Evolutionary conservation across 2,888 invertebrate species (phyloP).

Genomic region (Carpatolechia fugitivella): DNA sequence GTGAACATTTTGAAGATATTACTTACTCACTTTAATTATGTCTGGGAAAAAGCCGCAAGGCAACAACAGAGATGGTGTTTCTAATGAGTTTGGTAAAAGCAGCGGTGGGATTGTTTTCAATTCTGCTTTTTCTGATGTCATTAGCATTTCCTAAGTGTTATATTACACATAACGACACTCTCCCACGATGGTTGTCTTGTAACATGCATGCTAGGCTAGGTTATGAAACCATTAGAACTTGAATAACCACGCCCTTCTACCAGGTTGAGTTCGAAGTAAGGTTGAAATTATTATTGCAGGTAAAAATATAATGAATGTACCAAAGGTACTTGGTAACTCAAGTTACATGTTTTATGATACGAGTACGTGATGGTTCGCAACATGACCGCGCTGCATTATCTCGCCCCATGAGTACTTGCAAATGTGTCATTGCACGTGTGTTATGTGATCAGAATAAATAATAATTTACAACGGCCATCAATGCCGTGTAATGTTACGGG

Average conservation of each 20-base stretch:
- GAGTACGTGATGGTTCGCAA: conserved; percentile 42
- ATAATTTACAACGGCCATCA: conserved; percentile 11
- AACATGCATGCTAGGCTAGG: conserved; percentile 24
- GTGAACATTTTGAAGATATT: neutral
- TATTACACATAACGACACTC: conserved; percentile 9
- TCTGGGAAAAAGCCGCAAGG: conserved; percentile 9
- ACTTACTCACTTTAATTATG: conserved; percentile 10
- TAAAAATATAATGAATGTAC: neutral
- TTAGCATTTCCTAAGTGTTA: conserved; percentile 13
- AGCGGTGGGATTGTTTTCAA: conserved; percentile 3
- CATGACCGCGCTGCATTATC: conserved; percentile 31
- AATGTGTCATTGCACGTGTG: conserved; percentile 48
- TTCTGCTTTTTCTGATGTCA: conserved; percentile 7
- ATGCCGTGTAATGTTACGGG: neutral
- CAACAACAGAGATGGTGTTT: neutral
- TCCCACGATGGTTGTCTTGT: conserved; percentile 32
- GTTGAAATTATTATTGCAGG: conserved; percentile 6
- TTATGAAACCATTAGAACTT: conserved; percentile 40
- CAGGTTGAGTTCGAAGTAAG: too few species aligned
- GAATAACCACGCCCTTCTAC: conserved; percentile 37
- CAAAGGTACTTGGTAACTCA: conserved; percentile 1
- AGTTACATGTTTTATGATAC: conserved; percentile 28
- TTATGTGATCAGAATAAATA: conserved; percentile 57
- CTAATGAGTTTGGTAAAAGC: conserved; percentile 4
- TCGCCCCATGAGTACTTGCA: conserved; percentile 20